phyloP scores from a whole-genome alignment of 2,888 invertebrate species.

The Patella depressa region DNA sequence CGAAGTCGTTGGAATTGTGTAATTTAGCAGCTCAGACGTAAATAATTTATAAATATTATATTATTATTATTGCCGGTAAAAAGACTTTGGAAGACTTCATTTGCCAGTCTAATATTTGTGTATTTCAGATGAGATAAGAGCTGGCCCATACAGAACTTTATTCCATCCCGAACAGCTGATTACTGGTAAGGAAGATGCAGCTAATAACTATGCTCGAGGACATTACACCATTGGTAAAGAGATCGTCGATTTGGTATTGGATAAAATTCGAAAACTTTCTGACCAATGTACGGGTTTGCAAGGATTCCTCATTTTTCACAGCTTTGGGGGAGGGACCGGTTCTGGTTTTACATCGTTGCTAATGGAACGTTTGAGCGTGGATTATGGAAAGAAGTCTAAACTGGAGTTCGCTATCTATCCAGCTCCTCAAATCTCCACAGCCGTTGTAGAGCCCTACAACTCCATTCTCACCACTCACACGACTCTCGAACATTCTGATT shows the following conservation, averaged over 20 bases:
- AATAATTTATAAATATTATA: not conserved
- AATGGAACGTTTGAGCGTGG: not conserved
- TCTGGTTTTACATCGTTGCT: not conserved
- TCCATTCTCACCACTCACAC: constrained; percentile 1
- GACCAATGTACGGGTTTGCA: constrained; percentile 6
- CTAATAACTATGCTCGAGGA: constrained; percentile 1
- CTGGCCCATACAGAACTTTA: not conserved
- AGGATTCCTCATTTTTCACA: not conserved
- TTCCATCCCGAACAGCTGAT: not conserved
- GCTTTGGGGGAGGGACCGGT: not conserved
- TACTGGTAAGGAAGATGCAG: constrained; percentile 1
- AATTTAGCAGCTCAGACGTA: not conserved
- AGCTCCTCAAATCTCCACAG: constrained; percentile 5
- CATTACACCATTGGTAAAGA: not conserved
- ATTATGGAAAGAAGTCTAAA: not conserved
- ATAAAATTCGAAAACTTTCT: constrained; percentile 6
- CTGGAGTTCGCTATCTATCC: not conserved
- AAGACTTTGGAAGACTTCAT: not conserved
- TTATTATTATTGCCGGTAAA: not conserved
- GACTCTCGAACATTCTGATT: not conserved
- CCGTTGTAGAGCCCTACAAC: constrained; percentile 3
- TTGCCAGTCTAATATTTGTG: not conserved
- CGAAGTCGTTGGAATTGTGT: too few species aligned
- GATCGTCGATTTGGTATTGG: not conserved
- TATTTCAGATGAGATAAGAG: not conserved